phyloP scores from a whole-genome alignment of 2,113 vertebrate genomes.

The Recurvirostra avosetta region DNA sequence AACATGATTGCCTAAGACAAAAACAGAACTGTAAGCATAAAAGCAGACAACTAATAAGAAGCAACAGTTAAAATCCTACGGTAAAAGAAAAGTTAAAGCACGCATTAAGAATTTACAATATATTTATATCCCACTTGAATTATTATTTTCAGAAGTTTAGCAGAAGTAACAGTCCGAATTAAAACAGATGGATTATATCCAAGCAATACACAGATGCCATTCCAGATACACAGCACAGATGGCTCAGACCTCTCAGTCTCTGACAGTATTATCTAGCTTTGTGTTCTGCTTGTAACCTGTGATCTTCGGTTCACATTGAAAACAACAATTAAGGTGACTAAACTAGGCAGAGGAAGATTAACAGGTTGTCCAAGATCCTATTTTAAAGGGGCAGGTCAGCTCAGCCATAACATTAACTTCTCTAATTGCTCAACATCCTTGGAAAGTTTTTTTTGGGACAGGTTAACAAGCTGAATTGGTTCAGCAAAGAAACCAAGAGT shows the following conservation, averaged over 20 bases:
- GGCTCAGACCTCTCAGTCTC: not conserved
- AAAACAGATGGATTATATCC: not conserved
- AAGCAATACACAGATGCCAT: not conserved
- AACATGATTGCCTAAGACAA: constrained; percentile 89
- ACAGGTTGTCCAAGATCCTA: not conserved
- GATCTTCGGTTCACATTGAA: not conserved
- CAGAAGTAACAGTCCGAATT: not conserved
- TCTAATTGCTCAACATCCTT: not conserved
- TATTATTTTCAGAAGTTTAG: not conserved
- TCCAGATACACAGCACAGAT: not conserved
- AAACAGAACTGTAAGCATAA: not conserved
- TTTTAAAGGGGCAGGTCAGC: not conserved
- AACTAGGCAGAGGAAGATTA: not conserved
- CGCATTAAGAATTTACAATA: not conserved
- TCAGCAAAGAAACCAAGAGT: not conserved
- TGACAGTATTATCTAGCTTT: not conserved
- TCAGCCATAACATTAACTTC: not conserved
- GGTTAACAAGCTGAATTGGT: not conserved
- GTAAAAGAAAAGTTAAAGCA: not conserved
- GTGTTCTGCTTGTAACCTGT: not conserved
- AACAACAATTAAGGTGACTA: not conserved
- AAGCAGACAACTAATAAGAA: not conserved
- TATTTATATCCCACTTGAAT: not conserved
- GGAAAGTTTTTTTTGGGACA: not conserved
- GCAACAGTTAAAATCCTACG: not conserved